Percentiles rank a stretch among this genome's conserved stretches.
Conservation (phyloP, 2,888 invertebrate genomes). For the Cataglyphis albicans region DNA sequence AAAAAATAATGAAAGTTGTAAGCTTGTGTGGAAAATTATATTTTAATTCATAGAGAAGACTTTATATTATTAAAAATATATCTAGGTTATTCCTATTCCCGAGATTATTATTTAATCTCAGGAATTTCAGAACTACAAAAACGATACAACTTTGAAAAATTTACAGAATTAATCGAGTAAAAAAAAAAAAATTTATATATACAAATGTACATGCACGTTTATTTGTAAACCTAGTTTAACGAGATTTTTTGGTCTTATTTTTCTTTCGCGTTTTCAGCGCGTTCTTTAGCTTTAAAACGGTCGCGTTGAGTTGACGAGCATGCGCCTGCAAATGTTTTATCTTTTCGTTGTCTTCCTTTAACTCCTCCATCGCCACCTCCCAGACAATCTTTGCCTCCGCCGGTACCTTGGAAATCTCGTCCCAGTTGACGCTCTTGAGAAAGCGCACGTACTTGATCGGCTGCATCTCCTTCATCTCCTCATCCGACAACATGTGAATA, state of each 20-base stretch:
- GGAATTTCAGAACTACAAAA: not conserved
- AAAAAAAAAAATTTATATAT: not conserved
- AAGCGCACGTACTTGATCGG: constrained; percentile 34
- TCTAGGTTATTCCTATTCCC: no score
- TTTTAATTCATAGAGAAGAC: not conserved
- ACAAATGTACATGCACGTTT: not conserved
- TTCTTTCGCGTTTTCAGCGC: not conserved
- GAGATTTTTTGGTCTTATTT: not conserved
- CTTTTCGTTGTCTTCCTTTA: constrained; percentile 29
- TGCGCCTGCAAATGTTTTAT: constrained; percentile 31
- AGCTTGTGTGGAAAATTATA: not conserved
- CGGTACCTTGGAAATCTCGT: constrained; percentile 34
- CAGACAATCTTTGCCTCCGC: constrained; percentile 28
- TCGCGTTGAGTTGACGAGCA: not conserved
- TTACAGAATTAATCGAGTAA: not conserved
- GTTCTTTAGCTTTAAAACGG: constrained; percentile 7
- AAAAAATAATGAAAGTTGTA: not conserved
- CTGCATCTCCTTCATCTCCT: constrained; percentile 21
- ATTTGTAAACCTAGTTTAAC: not conserved
- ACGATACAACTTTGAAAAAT: not conserved
- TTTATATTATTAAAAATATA: not conserved
- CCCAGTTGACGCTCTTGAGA: constrained; percentile 34
- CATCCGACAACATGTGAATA: constrained; percentile 28
- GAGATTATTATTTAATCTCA: not conserved
- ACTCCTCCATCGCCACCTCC: constrained; percentile 34